Evolutionary conservation across 2,888 invertebrate species (phyloP).

Genomic region (Erpobdella octoculata): DNA sequence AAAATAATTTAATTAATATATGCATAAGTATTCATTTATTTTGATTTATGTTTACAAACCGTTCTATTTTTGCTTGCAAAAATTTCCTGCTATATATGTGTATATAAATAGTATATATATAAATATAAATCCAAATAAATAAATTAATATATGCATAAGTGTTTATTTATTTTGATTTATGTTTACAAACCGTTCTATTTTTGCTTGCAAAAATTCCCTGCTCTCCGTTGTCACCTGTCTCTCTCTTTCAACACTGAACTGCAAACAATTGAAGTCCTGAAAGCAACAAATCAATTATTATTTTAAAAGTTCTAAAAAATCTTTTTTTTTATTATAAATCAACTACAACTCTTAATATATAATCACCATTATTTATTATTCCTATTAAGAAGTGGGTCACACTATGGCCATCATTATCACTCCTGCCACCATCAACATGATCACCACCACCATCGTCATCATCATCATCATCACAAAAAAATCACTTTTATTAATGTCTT

Average conservation of each 20-base stretch:
- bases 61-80: neutral
- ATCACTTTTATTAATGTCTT: conserved; percentile 19
- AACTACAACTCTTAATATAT: no score
- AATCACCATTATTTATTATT: no score
- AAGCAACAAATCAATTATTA: neutral
- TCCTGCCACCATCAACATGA: no score
- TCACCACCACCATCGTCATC: no score
- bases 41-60: neutral
- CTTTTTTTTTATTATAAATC: no score
- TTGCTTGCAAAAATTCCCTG: neutral
- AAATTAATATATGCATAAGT: neutral
- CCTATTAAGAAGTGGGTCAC: no score
- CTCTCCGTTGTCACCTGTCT: conserved; percentile 4
- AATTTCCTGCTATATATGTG: neutral
- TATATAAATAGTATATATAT: no score
- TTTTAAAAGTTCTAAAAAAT: no score
- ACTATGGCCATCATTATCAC: no score
- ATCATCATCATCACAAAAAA: neutral
- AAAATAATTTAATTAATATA: neutral
- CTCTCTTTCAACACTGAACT: conserved; percentile 19
- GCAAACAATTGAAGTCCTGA: conserved; percentile 23
- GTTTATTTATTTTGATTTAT: neutral
- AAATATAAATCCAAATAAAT: neutral
- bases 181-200: neutral
- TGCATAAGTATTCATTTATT: neutral